Base-by-base conservation (phyloP, 2,888 invertebrate genomes). In the Troides helena region DNA sequence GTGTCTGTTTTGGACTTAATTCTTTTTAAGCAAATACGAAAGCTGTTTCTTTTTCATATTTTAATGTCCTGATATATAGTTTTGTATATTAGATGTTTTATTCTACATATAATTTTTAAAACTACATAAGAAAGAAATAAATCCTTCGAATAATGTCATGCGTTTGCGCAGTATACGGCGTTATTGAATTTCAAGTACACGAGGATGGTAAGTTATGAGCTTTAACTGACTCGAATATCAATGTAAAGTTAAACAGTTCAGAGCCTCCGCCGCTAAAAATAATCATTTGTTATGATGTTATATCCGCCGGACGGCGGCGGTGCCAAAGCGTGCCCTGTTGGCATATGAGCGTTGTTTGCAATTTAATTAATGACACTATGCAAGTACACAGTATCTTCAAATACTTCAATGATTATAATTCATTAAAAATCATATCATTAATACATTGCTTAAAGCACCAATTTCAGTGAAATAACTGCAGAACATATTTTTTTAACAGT, bases 291-390 rank as follows among this genome's bases (percentile, higher is more conserved):
- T 83, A 83, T 80, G 81, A 84, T 81, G 78, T 78, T 82, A 81
- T 83, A 85, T 91, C 92, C 90, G 89, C 82, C 90, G 89, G 90
- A 89, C 81, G 85, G 67, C 71, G 67, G 56, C 71, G 69, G 58
- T 74, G 73, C 70, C 74, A 75, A 78, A 78, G 80, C 88, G 89
- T 88, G 89, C 81, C 73, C 77, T 77, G 87, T 89, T 86, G 89
- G 88, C 88, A 87, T 90, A 89, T 78, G 80, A 84, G 79, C 69
- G 72, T 62, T 67, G 68, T 75, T 76, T 73, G 74, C 75, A 76
- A 73, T 74, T 74, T 76, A 76, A 76, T 75, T 58, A 58, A 63
- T 62, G 39, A 64, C 62, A 67, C 58, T 58, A 59, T 59, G 25
- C 43, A 50, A 59, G 39, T 62, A 1, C 12, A 3, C n/a, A 21